Evolutionary conservation across 2,113 vertebrate species (phyloP), one percentile per base, ranked within the genome.

Genomic region (Nibea albiflora): DNA sequence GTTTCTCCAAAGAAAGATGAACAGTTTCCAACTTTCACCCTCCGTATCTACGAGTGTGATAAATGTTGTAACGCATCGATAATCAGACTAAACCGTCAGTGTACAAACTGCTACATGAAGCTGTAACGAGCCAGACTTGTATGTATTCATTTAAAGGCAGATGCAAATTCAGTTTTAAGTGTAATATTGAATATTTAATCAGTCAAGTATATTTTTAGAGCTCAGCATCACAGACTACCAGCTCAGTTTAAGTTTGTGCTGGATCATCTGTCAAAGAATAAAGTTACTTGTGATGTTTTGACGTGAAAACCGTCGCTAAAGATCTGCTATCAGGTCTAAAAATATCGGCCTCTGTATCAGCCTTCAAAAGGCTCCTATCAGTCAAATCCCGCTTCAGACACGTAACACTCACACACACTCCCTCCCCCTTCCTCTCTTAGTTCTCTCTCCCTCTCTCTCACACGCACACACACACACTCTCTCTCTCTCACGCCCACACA

Each of bases 301-400:
- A 58, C 8, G 6, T 44, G 6, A 46, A 46, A 46, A 46, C 44
- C 14, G 1, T 46, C 19, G 5, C 24, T 24, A 26, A 22, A 31
- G 35, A 75, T 44, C 3, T 1, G 4, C 62, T 47, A 2, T 73
- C 42, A 26, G 50, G n/a, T 66, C 26, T 68, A 31, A 62, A 76
- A 64, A 53, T 62, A 80, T 74, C 73, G 5, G 63, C 42, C 19
- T 85, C 28, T 50, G 9, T 76, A 56, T 69, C 60, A 53, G 69
- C 52, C 35, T 81, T 75, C 39, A 81, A 26, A 50, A 81, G 31
- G 50, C 28, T 70, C 28, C 16, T 46, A 58, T 70, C 54, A 49
- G 64, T 67, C 28, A 71, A 39, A 76, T 76, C 61, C 76, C 81
- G 39, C 61, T 76, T 71, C 70, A 76, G 73, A 81, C 74, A 74